Base-by-base conservation (phyloP, 2,797 vertebrate species). In the Danio aesculapii region DNA sequence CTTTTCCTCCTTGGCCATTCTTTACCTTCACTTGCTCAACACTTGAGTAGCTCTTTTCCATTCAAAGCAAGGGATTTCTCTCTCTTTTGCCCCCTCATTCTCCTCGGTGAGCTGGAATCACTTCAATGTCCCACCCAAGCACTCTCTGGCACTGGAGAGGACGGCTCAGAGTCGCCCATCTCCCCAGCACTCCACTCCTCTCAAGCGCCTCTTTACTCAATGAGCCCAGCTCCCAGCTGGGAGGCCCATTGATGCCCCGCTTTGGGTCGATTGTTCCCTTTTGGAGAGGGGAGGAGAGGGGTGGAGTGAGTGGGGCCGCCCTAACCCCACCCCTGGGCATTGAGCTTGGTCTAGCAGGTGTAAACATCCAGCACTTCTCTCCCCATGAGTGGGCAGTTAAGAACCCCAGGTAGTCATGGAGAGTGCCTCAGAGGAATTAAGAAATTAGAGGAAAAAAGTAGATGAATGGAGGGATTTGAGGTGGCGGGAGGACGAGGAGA, bases 331-430 rank as follows among this genome's bases (percentile, higher is more conserved):
- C 93, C 92, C 88, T 71, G 74, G 83, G 85, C 91, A 92, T 95
- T 94, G 87, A 93, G 88, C 86, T 85, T 87, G 90, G 88, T 89
- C 90, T 89, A 91, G 93, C 93, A 94, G 93, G 93, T 95, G 93
- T 93, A 94, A 94, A 95, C 91, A 95, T 89, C 83, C 87, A 92
- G 84, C 82, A 79, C 87, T 90, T 88, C 86, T 90, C 86, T 88
- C 85, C 87, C 86, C 70, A 87, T 91, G 87, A 92, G 87, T 86
- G 85, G 84, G 83, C 88, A 86, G 79, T 83, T 79, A 79, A 87
- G 83, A 84, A 70, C 89, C 89, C 90, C 85, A 90, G 91, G 90
- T 92, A 89, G 89, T 91, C 88, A 91, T 41, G 75, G 87, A 87
- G 76, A 80, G 86, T 86, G 88, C 89, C 85, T 79, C 46, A 52